Base-by-base conservation (phyloP, 2,797 vertebrate species). In the Tokudaia tokunoshimensis region DNA sequence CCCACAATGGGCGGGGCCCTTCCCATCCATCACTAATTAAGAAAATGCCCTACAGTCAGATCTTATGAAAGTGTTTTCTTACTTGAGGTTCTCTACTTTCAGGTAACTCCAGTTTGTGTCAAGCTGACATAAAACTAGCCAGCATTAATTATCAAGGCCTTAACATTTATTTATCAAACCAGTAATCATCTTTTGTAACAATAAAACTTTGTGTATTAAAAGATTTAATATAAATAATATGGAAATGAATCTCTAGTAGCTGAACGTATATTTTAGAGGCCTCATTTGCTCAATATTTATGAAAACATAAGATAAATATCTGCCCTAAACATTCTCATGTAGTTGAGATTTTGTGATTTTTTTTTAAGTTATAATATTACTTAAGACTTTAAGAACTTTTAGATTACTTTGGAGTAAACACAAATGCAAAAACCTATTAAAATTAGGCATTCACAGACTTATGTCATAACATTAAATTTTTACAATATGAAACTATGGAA, bases 281-380 rank as follows among this genome's bases (percentile, higher is more conserved):
- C 14, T 93, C 70, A 85, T 83, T 82, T 92, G 75, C 41, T 75
- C 50, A 57, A 20, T 57, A n/a, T 81, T 76, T 94, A 83, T 72
- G 89, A 95, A 96, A 92, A 94, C 29, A 63, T n/a, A 72, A 83
- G 85, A 83, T 89, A 92, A 96, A 94, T 41, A 37, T 72, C 17
- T 78, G 91, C 31, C 67, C 86, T 31, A 94, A 95, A 80, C 41
- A 87, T 87, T 81, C 44, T 93, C 22, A 91, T 92, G 78, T 22
- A 90, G 50, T 84, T 97, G 52, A 74, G 81, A 94, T 90, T 89
- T 41, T 93, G 8, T 76, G 26, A 79, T 47, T 93, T 96, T 93
- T 55, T 84, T 75, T 82, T 44, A 85, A 50, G 94, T 89, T 95
- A 55, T 83, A 96, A 89, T 91, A 0, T 93, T 75, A 79, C 20